phyloP scores from a whole-genome alignment of 2,113 vertebrate genomes.

The Hassar affinis region DNA sequence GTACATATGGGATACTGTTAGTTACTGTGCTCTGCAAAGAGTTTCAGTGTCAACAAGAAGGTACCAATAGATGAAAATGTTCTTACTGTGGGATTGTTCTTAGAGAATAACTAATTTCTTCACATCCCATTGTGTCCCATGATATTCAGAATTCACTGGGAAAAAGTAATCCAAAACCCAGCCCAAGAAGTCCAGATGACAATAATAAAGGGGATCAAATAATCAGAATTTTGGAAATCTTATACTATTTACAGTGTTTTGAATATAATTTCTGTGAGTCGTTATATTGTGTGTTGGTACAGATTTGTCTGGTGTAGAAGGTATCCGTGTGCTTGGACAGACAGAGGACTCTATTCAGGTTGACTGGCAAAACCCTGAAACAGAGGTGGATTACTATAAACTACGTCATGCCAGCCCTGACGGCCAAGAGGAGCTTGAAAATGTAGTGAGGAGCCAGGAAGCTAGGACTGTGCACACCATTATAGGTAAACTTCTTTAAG shows the following conservation, averaged over 20 bases:
- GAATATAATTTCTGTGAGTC: not conserved
- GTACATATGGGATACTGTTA: not conserved
- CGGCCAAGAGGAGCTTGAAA: constrained; percentile 71
- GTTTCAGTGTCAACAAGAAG: not conserved
- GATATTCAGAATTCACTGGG: not conserved
- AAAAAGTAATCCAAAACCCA: not conserved
- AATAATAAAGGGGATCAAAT: not conserved
- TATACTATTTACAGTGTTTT: not conserved
- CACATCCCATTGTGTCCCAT: too few species aligned
- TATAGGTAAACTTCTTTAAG: constrained; percentile 68
- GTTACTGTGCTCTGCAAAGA: not conserved
- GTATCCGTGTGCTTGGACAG: constrained; percentile 78
- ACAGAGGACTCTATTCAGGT: constrained; percentile 81
- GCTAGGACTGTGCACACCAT: constrained; percentile 81
- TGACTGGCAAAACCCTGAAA: constrained; percentile 82
- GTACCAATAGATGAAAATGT: not conserved
- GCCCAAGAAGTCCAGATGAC: too few species aligned
- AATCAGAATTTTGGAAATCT: not conserved
- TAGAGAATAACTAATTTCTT: not conserved
- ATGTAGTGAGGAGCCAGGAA: constrained; percentile 74
- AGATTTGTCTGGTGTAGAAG: constrained; percentile 70
- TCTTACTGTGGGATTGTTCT: not conserved
- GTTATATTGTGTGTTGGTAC: constrained; percentile 5
- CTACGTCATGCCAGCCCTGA: constrained; percentile 71
- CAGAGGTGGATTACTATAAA: constrained; percentile 80